These are phyloP conservation scores for Chymomyza caudatula DNA, from an alignment of 2,888 invertebrate species.

Conservation along the genomic window DNA sequence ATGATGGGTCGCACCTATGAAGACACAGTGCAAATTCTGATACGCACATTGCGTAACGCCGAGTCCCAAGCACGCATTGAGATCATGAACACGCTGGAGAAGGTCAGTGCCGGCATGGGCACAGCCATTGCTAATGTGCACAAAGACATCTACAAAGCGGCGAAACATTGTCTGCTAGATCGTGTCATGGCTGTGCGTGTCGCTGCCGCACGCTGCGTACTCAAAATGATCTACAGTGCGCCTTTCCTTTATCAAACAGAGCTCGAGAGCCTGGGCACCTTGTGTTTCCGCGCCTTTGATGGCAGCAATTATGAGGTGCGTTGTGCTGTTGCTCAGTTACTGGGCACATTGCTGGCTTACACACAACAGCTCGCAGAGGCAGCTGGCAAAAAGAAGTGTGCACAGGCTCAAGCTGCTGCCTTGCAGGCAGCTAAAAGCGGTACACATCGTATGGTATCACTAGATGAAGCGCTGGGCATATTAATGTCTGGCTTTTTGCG, in stretches of 20 bases:
- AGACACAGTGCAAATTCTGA: conserved; percentile 95
- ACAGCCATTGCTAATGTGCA: conserved; percentile 91
- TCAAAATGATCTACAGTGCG: conserved; percentile 92
- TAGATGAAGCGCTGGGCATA: conserved; percentile 94
- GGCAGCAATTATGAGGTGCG: conserved; percentile 94
- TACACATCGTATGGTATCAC: conserved; percentile 81
- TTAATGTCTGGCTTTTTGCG: conserved; percentile 95
- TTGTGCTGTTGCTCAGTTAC: conserved; percentile 93
- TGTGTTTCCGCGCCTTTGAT: conserved; percentile 94
- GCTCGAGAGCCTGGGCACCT: conserved; percentile 92
- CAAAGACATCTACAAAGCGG: conserved; percentile 94
- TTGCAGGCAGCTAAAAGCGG: conserved; percentile 60
- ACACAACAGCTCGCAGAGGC: conserved; percentile 85
- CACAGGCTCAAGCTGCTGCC: conserved; percentile 43
- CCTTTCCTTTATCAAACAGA: conserved; percentile 91
- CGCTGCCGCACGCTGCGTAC: conserved; percentile 93
- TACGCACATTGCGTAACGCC: conserved; percentile 93
- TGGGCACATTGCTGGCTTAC: conserved; percentile 85
- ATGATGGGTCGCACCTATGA: conserved; percentile 99
- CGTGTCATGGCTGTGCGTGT: conserved; percentile 94
- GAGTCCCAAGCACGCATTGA: conserved; percentile 98
- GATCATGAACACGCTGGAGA: conserved; percentile 97
- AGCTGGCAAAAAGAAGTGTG: conserved; percentile 74
- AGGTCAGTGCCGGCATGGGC: conserved; percentile 95
- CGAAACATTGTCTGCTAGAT: conserved; percentile 92